Evolutionary conservation across 1,140 invertebrate genomes (phyloP).

Genomic region (Drosophila busckii): DNA sequence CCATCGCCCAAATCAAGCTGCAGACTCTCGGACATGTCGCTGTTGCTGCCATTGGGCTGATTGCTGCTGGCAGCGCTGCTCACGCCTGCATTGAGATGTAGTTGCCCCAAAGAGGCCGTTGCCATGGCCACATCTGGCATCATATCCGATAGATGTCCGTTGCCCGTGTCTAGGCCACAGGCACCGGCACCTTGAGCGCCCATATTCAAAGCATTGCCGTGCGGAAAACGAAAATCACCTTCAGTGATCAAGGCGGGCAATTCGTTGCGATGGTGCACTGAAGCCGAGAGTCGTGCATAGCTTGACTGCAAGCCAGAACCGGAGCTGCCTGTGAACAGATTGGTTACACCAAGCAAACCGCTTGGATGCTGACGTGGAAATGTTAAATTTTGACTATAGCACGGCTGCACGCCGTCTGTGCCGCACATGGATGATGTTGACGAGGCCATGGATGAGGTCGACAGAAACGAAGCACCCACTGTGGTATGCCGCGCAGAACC

Average conservation of each 20-base stretch:
- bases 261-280: slow-evolving; percentile 79
- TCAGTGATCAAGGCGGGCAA: slow-evolving; percentile 83
- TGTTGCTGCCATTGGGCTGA: slow-evolving; percentile 31
- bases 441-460: slow-evolving; percentile 46
- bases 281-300: slow-evolving; percentile 57
- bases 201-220: slow-evolving; percentile 48
- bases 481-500: slow-evolving; percentile 44
- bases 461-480: slow-evolving; percentile 46
- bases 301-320: slow-evolving; percentile 47
- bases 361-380: slow-evolving; percentile 81
- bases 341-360: slow-evolving; percentile 54
- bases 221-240: slow-evolving; percentile 80
- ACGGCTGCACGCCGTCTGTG: slow-evolving; percentile 59
- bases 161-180: slow-evolving; percentile 61
- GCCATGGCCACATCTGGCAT: slow-evolving; percentile 95
- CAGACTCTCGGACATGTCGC: slow-evolving; percentile 79
- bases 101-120: slow-evolving; percentile 85
- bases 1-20: slow-evolving; percentile 90
- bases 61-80: slow-evolving; percentile 14
- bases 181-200: slow-evolving; percentile 46
- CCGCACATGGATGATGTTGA: slow-evolving; percentile 62
- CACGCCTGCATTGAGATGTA: slow-evolving; percentile 79
- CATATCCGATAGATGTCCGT: slow-evolving; percentile 87
- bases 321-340: slow-evolving; percentile 32
- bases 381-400: slow-evolving; percentile 81